Percentiles rank a stretch among this genome's conserved stretches.
Evolutionary conservation across 1,140 invertebrate genomes (phyloP).

Genomic region (Coenobita brevimanus): DNA sequence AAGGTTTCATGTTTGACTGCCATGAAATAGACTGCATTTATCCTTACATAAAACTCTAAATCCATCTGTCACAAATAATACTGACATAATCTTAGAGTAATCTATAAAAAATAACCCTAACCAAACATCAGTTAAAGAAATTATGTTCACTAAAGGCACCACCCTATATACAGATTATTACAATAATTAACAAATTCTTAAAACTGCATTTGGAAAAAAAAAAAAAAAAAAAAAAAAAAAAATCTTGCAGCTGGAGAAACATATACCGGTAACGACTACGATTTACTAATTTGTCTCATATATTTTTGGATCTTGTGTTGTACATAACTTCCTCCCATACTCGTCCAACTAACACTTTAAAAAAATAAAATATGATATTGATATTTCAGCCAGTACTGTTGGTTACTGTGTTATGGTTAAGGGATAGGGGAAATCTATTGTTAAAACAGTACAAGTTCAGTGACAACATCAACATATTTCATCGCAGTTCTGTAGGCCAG

Average conservation of each 20-base stretch:
- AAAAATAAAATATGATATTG: too few species aligned
- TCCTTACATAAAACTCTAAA: constrained; percentile 45
- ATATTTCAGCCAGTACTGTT: too few species aligned
- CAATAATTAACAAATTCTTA: constrained; percentile 47
- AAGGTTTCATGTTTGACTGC: constrained; percentile 35
- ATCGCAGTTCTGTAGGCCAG: too few species aligned
- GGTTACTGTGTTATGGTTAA: too few species aligned
- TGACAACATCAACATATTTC: too few species aligned
- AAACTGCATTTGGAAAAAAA: constrained; percentile 24
- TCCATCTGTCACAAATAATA: constrained; percentile 55
- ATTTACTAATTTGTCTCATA: background rate
- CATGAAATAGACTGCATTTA: constrained; percentile 27
- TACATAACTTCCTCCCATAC: too few species aligned
- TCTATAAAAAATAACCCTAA: constrained; percentile 45
- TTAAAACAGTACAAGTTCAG: too few species aligned
- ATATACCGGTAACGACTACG: background rate
- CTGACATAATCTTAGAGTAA: constrained; percentile 59
- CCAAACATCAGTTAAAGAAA: constrained; percentile 42
- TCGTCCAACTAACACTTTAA: too few species aligned
- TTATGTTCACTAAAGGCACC: constrained; percentile 56
- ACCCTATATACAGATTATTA: constrained; percentile 64
- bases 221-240: constrained; percentile 6
- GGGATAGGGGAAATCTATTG: too few species aligned
- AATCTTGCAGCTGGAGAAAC: constrained; percentile 46
- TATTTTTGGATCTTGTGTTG: background rate